A percentile compares a stretch with the other conserved stretches of the same genome.
phyloP scores from a whole-genome alignment of 23 tunicate species.

The Botrylloides violaceus region DNA sequence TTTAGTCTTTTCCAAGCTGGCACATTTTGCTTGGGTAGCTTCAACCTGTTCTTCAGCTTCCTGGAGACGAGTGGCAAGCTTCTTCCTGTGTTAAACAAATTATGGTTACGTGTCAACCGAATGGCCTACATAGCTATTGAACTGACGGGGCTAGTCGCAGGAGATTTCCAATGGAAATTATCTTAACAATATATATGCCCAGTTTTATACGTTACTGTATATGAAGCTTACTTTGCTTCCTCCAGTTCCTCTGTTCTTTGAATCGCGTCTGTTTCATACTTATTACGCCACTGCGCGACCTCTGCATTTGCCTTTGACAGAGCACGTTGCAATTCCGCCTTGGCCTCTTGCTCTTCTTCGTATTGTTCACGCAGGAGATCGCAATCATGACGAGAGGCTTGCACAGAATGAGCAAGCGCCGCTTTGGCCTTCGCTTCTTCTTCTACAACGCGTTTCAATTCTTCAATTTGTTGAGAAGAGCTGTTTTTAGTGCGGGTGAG shows the following conservation, averaged over 20 bases:
- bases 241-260: slow-evolving; percentile 83
- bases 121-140: too few species aligned
- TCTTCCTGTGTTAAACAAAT: slow-evolving; percentile 15
- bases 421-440: slow-evolving; percentile 36
- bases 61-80: slow-evolving; percentile 28
- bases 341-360: slow-evolving; percentile 89
- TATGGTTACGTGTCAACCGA: too few species aligned
- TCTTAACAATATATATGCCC: too few species aligned
- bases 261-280: slow-evolving; percentile 91
- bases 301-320: slow-evolving; percentile 83
- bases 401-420: slow-evolving; percentile 24
- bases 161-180: too few species aligned
- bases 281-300: slow-evolving; percentile 86
- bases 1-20: slow-evolving; percentile 29
- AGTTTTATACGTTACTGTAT: neutral
- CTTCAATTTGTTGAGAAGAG: slow-evolving; percentile 73
- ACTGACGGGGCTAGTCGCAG: too few species aligned
- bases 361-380: slow-evolving; percentile 82
- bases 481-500: slow-evolving; percentile 36
- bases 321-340: slow-evolving; percentile 80
- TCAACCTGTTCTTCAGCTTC: slow-evolving; percentile 40
- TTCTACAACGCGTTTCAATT: slow-evolving; percentile 73
- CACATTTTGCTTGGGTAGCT: slow-evolving; percentile 31
- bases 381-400: slow-evolving; percentile 65
- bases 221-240: slow-evolving; percentile 43